phyloP scores from a whole-genome alignment of 2,888 invertebrate species.

The Dorcus hopei region DNA sequence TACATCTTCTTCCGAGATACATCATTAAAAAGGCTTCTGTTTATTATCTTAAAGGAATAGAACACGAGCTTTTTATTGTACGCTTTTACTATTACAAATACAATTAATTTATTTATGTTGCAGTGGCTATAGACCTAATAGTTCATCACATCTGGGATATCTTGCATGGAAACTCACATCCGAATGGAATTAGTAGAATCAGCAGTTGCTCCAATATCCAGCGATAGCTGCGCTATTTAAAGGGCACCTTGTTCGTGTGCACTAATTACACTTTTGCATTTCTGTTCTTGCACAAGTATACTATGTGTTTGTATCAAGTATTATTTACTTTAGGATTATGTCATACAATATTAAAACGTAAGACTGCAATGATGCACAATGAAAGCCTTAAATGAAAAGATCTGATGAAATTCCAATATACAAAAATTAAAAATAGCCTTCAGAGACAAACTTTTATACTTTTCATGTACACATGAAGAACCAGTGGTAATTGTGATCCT shows the following conservation, averaged over 20 bases:
- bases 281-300: slow-evolving; percentile 2
- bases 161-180: slow-evolving; percentile 59
- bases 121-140: slow-evolving; percentile 99
- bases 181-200: slow-evolving; percentile 41
- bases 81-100: slow-evolving; percentile 9
- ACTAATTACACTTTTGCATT: background rate
- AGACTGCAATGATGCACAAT: no score
- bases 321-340: background rate
- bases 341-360: no score
- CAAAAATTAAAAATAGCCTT: no score
- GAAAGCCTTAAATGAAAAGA: no score
- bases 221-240: slow-evolving; percentile 4
- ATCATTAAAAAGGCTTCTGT: no score
- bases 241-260: background rate
- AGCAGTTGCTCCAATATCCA: slow-evolving; percentile 16
- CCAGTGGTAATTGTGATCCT: no score
- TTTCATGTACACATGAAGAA: no score
- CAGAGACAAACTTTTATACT: no score
- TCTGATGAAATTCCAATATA: no score
- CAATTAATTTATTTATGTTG: slow-evolving; percentile 60
- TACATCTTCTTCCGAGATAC: no score
- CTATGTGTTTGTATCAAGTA: slow-evolving; percentile 1
- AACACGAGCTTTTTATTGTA: background rate
- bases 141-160: slow-evolving; percentile 99
- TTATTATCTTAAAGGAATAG: no score